Conservation (phyloP, 2,797 vertebrate species). For the Tachyglossus aculeatus region DNA sequence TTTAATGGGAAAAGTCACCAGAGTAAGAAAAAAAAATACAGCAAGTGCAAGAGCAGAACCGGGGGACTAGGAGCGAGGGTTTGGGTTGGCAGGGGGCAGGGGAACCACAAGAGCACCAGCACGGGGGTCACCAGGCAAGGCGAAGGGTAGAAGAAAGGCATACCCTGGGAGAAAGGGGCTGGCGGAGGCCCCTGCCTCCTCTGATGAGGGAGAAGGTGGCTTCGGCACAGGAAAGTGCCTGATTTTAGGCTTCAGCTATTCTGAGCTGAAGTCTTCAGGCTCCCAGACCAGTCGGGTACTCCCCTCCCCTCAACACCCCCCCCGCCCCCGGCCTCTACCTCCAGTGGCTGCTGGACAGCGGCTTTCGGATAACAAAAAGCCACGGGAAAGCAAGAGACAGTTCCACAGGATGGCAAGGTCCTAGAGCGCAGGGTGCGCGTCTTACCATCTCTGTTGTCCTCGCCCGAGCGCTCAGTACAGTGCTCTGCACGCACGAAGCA, state of each 20-base stretch:
- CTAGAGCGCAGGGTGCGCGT: conserved; percentile 25
- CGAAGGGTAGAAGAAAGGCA: neutral
- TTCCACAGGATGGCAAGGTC: conserved; percentile 45
- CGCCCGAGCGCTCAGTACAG: neutral
- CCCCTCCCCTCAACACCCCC: fast-evolving
- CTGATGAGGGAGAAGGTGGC: neutral
- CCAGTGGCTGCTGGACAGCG: neutral
- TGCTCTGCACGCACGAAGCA: conserved; percentile 11
- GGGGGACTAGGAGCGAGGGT: neutral
- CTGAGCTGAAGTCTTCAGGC: no score
- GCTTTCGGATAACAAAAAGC: no score
- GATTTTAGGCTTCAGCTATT: neutral
- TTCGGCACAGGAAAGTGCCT: neutral
- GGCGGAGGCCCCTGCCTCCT: neutral
- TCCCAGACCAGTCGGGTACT: neutral
- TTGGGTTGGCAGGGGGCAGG: neutral
- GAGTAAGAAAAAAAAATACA: conserved; percentile 59
- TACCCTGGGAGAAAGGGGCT: conserved; percentile 9
- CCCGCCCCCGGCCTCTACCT: neutral
- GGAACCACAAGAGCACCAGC: conserved; percentile 35
- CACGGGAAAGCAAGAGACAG: conserved; percentile 57
- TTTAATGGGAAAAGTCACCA: conserved; percentile 66
- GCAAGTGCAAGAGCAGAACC: conserved; percentile 49
- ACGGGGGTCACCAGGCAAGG: conserved; percentile 3
- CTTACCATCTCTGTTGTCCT: conserved; percentile 1